phyloP scores from a whole-genome alignment of 2,888 invertebrate genomes.

The Leptinotarsa tumamoca region DNA sequence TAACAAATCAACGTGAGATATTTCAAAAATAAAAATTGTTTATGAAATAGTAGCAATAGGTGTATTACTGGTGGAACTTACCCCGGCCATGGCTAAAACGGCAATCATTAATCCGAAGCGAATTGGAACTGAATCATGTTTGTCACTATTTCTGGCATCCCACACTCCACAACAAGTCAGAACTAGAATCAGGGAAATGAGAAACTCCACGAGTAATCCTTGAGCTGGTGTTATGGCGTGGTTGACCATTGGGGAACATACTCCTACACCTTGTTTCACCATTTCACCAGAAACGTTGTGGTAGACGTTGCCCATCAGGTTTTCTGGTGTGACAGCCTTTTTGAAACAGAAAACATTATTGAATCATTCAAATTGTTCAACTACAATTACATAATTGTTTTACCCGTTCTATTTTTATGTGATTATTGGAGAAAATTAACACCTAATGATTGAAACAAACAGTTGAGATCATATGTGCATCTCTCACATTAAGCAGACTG shows the following conservation, averaged over 20 bases:
- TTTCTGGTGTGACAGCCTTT: conserved; percentile 56
- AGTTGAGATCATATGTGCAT: no score
- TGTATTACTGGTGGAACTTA: conserved; percentile 61
- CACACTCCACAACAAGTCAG: conserved; percentile 78
- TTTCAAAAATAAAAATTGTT: no score
- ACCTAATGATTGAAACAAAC: no score
- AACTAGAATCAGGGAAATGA: conserved; percentile 75
- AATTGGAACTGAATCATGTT: conserved; percentile 75
- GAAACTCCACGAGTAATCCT: conserved; percentile 74
- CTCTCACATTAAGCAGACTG: no score
- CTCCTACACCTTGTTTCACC: conserved; percentile 43
- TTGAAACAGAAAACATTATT: conserved; percentile 11
- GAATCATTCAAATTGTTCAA: background rate
- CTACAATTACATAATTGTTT: no score
- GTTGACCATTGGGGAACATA: conserved; percentile 60
- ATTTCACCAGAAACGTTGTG: conserved; percentile 31
- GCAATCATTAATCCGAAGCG: conserved; percentile 77
- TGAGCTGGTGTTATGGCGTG: conserved; percentile 63
- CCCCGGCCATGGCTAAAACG: conserved; percentile 75
- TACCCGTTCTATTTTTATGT: no score
- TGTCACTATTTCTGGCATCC: conserved; percentile 77
- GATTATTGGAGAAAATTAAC: no score
- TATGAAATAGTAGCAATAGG: no score
- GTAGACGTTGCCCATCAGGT: conserved; percentile 43
- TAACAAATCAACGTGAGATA: no score